A percentile compares a stretch with the other conserved stretches of the same genome.
These are phyloP conservation scores for Adoxophyes honmai DNA, from an alignment of 1,140 invertebrate genomes.

Conservation along the genomic window DNA sequence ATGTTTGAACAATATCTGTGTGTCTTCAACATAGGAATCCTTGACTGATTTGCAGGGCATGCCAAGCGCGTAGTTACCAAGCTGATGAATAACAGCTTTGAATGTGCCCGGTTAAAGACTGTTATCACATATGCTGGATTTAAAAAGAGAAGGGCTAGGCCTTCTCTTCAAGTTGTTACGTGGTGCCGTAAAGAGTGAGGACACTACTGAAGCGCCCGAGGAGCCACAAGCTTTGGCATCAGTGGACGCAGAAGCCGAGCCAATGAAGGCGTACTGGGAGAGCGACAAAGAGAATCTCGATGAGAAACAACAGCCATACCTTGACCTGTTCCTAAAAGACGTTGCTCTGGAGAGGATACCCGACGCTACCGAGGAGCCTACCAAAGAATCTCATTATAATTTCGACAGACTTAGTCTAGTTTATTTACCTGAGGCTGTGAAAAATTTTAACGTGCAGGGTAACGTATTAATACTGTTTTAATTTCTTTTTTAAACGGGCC, in stretches of 20 bases:
- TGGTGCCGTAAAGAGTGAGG: slow-evolving; percentile 38
- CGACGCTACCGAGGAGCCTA: slow-evolving; percentile 51
- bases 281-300: slow-evolving; percentile 49
- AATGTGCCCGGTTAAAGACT: slow-evolving; percentile 47
- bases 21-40: slow-evolving; percentile 72
- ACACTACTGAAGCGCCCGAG: slow-evolving; percentile 40
- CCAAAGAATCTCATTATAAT: slow-evolving; percentile 68
- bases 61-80: slow-evolving; percentile 56
- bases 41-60: slow-evolving; percentile 74
- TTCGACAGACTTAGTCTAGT: slow-evolving; percentile 46
- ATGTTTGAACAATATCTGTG: slow-evolving; percentile 66
- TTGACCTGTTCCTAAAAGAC: slow-evolving; percentile 57
- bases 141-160: slow-evolving; percentile 60
- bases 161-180: slow-evolving; percentile 60
- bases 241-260: slow-evolving; percentile 41
- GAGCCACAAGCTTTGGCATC: slow-evolving; percentile 20
- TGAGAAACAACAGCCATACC: slow-evolving; percentile 53
- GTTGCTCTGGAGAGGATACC: slow-evolving; percentile 59
- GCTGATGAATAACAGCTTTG: slow-evolving; percentile 51
- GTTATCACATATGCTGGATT: slow-evolving; percentile 67
- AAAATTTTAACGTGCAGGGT: slow-evolving; percentile 53
- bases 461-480: slow-evolving; percentile 56
- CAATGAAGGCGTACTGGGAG: slow-evolving; percentile 70
- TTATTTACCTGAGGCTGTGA: slow-evolving; percentile 52
- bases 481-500: slow-evolving; percentile 31